Evolutionary conservation across 1,140 invertebrate genomes (phyloP), one percentile per base, ranked within the genome.

Genomic region (Solenopsis invicta): DNA sequence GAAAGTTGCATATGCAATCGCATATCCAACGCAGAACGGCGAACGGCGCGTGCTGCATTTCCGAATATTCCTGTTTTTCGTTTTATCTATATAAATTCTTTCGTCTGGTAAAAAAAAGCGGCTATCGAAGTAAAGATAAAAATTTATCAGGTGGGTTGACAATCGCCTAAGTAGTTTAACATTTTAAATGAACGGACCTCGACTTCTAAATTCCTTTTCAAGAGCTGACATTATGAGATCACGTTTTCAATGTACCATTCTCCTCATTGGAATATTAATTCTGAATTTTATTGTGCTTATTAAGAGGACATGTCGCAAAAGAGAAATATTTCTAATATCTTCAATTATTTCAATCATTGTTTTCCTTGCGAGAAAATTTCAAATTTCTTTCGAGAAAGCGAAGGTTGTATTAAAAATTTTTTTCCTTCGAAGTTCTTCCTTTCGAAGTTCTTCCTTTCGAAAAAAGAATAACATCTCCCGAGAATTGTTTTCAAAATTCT

Each of bases 1-100:
- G 89, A 90, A 90, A 90, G 89, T 90, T 77, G 24, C 45, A 56
- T 48, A 62, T 29, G 45, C 69, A 37, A 81, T 48, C 50, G 77
- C 48, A 13, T 54, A 75, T 69, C 29, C 41, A 72, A 81, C n/a
- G 64, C 21, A 45, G 24, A n/a, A n/a, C n/a, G n/a, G n/a, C 2
- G 61, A 45, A 37, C 16, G 56, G 18, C 29, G 21, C n/a, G 61
- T 16, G 37, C 45, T 37, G 34, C 54, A 48, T 18, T 82, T 82
- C 78, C 24, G 37, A 69, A 84, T 74, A 61, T 41, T 8, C 3
- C 4, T 29, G 12, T 4, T 61, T 67, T 80, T 13, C 9, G n/a
- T 78, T 16, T 59, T 24, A 29, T 54, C 4, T 52, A 9, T 82
- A 56, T 45, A 29, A 52, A 10, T 37, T 13, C 41, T 59, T n/a